A percentile compares a stretch with the other conserved stretches of the same genome.
These are phyloP conservation scores for Drosophila ficusphila DNA, from an alignment of 1,140 invertebrate species.

Conservation along the genomic window DNA sequence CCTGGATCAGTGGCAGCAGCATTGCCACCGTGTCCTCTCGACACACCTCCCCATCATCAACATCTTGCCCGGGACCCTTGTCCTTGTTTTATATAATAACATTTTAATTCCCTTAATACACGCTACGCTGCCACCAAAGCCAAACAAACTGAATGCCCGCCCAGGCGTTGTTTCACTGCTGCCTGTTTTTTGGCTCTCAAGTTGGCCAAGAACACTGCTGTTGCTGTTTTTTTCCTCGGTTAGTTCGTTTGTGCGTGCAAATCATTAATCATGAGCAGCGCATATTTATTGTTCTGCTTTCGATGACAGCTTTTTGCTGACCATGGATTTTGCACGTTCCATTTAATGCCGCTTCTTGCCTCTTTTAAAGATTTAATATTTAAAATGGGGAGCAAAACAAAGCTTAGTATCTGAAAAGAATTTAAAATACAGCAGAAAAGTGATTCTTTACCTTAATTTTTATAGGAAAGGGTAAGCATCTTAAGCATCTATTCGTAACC, in stretches of 20 bases:
- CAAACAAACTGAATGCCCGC: constrained; percentile 61
- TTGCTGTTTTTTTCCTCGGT: constrained; percentile 29
- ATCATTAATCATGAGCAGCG: constrained; percentile 78
- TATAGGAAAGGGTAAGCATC: too few relatives aligned
- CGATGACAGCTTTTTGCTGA: constrained; percentile 76
- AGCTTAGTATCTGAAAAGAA: background rate
- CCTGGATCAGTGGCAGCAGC: constrained; percentile 70
- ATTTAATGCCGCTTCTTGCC: constrained; percentile 37
- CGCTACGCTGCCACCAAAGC: constrained; percentile 75
- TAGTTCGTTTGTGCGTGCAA: constrained; percentile 58
- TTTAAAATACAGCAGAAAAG: too few relatives aligned
- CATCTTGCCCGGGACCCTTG: constrained; percentile 12
- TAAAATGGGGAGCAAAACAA: background rate
- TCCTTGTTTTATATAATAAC: constrained; percentile 77
- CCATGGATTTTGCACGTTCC: constrained; percentile 44
- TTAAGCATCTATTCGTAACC: background rate
- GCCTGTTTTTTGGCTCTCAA: constrained; percentile 52
- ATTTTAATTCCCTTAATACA: constrained; percentile 83
- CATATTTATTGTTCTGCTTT: constrained; percentile 74
- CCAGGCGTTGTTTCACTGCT: constrained; percentile 25
- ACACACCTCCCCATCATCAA: background rate
- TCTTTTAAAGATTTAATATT: constrained; percentile 24
- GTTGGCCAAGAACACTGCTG: constrained; percentile 45
- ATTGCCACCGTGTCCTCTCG: constrained; percentile 29
- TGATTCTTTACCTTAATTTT: too few relatives aligned